Evolutionary conservation across 2,797 vertebrate genomes (phyloP).

Genomic region (Phrynocephalus vlangalii): DNA sequence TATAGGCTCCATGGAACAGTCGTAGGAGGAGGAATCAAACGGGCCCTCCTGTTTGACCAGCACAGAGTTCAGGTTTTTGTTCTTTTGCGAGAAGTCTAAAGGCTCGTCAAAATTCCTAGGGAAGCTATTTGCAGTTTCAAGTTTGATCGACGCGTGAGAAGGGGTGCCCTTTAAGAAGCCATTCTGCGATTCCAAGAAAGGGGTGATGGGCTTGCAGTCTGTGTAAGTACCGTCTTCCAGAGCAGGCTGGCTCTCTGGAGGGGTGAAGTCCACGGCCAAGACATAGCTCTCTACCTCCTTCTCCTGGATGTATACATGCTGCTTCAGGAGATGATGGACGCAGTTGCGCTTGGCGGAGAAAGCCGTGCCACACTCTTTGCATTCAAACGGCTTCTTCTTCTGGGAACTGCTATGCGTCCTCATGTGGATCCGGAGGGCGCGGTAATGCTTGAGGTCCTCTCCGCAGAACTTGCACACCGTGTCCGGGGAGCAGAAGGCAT

Average conservation of each 20-base stretch:
- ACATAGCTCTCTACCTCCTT: constrained; percentile 92
- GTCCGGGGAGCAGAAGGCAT: constrained; percentile 81
- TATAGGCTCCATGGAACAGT: constrained; percentile 88
- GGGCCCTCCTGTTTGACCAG: constrained; percentile 86
- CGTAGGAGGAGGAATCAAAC: constrained; percentile 73
- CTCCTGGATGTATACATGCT: constrained; percentile 93
- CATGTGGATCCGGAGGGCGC: constrained; percentile 94
- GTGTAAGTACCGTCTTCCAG: constrained; percentile 72
- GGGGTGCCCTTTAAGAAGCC: constrained; percentile 75
- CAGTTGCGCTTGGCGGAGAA: constrained; percentile 96
- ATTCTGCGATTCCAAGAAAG: constrained; percentile 78
- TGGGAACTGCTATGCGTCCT: constrained; percentile 91
- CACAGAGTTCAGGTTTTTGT: constrained; percentile 74
- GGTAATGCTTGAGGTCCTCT: constrained; percentile 90
- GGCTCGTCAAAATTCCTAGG: constrained; percentile 85
- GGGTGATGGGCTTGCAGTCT: constrained; percentile 70
- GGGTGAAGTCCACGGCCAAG: constrained; percentile 78
- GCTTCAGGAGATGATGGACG: constrained; percentile 95
- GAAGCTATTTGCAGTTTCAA: constrained; percentile 83
- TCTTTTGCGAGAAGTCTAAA: constrained; percentile 90
- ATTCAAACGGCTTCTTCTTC: constrained; percentile 93
- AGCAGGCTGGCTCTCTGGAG: constrained; percentile 64
- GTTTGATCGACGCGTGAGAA: constrained; percentile 82
- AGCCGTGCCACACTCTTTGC: constrained; percentile 89
- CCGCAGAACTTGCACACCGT: constrained; percentile 91